These are phyloP conservation scores for Mayetiola destructor DNA, from an alignment of 2,888 invertebrate species.

Conservation along the genomic window DNA sequence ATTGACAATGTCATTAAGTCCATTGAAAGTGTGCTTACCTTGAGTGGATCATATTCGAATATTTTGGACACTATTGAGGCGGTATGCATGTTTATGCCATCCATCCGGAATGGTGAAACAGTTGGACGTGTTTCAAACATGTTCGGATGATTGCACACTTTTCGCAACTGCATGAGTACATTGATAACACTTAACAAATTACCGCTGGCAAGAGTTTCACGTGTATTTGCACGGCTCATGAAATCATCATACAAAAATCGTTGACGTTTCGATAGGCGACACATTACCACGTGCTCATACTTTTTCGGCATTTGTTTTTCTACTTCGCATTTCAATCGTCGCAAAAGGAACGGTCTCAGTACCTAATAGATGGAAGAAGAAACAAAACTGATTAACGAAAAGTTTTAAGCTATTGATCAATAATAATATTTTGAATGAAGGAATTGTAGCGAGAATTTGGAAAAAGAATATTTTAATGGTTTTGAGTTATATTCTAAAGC, in stretches of 20 bases:
- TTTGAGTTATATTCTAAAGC: neutral
- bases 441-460: neutral
- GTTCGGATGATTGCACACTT: slow-evolving; percentile 97
- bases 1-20: too few relatives aligned
- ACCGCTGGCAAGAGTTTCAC: slow-evolving; percentile 82
- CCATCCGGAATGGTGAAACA: slow-evolving; percentile 82
- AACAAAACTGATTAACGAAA: neutral
- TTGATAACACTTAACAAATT: slow-evolving; percentile 91
- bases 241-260: slow-evolving; percentile 97
- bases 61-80: slow-evolving; percentile 58
- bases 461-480: slow-evolving; percentile 3
- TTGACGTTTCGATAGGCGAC: slow-evolving; percentile 88
- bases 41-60: slow-evolving; percentile 57
- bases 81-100: slow-evolving; percentile 52
- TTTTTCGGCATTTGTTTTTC: slow-evolving; percentile 96
- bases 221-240: slow-evolving; percentile 91
- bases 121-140: slow-evolving; percentile 94
- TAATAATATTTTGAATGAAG: neutral
- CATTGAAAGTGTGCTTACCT: slow-evolving; percentile 40
- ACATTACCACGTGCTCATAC: slow-evolving; percentile 88
- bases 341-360: slow-evolving; percentile 79
- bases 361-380: slow-evolving; percentile 42
- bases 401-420: neutral
- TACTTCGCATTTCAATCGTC: slow-evolving; percentile 85
- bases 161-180: slow-evolving; percentile 90